These are phyloP conservation scores for Paratrypauchen microcephalus DNA, from an alignment of 2,797 vertebrate species.

Conservation along the genomic window DNA sequence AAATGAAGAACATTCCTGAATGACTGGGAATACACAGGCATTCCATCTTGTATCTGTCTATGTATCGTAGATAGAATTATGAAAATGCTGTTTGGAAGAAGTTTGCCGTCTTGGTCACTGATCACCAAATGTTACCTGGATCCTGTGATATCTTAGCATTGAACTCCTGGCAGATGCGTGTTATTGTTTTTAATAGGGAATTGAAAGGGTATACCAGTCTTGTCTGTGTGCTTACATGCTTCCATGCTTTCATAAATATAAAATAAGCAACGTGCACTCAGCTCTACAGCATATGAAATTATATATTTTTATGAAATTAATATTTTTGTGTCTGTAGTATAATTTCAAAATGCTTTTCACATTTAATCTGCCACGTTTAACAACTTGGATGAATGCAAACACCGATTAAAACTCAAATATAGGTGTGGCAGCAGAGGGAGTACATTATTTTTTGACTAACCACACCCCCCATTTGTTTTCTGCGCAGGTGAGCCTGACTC, in stretches of 20 bases:
- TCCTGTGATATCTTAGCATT: not conserved
- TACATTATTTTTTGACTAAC: constrained; percentile 30
- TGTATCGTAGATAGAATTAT: too few relatives aligned
- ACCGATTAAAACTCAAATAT: constrained; percentile 49
- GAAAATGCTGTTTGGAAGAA: too few relatives aligned
- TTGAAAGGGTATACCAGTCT: not conserved
- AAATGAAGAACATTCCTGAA: too few relatives aligned
- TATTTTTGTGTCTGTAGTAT: not conserved
- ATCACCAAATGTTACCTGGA: too few relatives aligned
- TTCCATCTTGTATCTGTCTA: too few relatives aligned
- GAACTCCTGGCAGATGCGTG: constrained; percentile 18
- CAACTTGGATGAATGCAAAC: constrained; percentile 19
- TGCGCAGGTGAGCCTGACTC: constrained; percentile 59
- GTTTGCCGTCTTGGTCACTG: too few relatives aligned
- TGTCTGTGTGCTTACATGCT: not conserved
- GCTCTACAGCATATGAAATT: not conserved
- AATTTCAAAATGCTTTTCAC: not conserved
- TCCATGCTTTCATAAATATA: not conserved
- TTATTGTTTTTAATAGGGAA: not conserved
- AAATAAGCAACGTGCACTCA: not conserved
- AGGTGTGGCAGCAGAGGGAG: constrained; percentile 56
- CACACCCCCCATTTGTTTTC: constrained; percentile 33
- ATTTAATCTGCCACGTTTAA: constrained; percentile 63
- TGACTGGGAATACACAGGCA: too few relatives aligned
- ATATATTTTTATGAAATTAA: too few relatives aligned